These are phyloP conservation scores for Coenonympha arcania DNA, from an alignment of 2,888 invertebrate species.

Conservation along the genomic window DNA sequence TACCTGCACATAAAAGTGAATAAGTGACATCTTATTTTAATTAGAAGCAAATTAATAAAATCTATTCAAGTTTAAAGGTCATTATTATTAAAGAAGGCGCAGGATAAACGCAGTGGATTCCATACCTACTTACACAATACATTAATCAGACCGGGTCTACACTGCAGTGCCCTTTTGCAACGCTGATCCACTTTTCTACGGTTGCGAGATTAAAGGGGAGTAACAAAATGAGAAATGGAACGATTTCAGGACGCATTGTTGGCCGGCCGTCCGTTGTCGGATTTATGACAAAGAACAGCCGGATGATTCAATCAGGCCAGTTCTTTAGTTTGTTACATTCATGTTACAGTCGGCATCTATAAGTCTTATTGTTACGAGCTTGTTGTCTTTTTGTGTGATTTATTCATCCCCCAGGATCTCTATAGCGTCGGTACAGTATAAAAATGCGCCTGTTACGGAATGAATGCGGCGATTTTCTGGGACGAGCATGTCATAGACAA, in stretches of 20 bases:
- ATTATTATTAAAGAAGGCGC: slow-evolving; percentile 14
- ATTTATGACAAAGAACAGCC: slow-evolving; percentile 73
- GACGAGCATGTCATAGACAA: slow-evolving; percentile 4
- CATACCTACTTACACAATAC: slow-evolving; percentile 45
- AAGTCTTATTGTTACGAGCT: slow-evolving; percentile 61
- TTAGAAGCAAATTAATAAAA: neutral
- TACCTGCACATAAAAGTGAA: too few relatives aligned
- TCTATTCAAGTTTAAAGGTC: slow-evolving; percentile 11
- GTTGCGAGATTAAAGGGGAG: slow-evolving; percentile 73
- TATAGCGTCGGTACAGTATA: slow-evolving; percentile 24
- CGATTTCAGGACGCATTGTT: slow-evolving; percentile 73
- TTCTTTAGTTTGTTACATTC: slow-evolving; percentile 73
- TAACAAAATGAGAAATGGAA: slow-evolving; percentile 75
- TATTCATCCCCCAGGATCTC: slow-evolving; percentile 26
- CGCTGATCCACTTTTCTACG: slow-evolving; percentile 72
- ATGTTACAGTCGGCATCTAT: slow-evolving; percentile 58
- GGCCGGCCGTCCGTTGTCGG: slow-evolving; percentile 69
- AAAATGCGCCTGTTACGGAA: slow-evolving; percentile 17
- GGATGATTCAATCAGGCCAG: slow-evolving; percentile 73
- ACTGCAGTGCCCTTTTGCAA: slow-evolving; percentile 70
- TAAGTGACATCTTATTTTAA: neutral
- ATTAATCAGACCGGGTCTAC: slow-evolving; percentile 67
- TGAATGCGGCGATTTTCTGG: slow-evolving; percentile 5
- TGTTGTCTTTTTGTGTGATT: slow-evolving; percentile 45
- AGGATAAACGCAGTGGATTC: slow-evolving; percentile 21